Conservation (phyloP, 2,113 vertebrate species). For the Syrmaticus mikado region DNA sequence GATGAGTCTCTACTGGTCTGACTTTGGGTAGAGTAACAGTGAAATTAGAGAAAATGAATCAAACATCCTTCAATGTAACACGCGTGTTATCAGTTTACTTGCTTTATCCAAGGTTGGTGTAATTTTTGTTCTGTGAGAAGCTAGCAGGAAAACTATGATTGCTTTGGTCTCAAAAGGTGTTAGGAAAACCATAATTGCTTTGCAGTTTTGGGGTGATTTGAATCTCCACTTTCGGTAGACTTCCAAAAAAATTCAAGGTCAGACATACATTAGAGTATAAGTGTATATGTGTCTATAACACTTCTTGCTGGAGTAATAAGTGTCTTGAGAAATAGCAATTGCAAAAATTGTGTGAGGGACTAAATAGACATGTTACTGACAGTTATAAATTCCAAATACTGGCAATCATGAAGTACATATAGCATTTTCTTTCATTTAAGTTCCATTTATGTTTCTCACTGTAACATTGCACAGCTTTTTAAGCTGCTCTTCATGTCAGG, state of each 20-base stretch:
- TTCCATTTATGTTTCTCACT: not conserved
- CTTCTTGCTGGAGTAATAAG: constrained; percentile 6
- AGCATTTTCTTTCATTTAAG: constrained; percentile 21
- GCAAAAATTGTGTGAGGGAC: not conserved
- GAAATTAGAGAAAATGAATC: not conserved
- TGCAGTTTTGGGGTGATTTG: not conserved
- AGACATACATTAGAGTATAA: not conserved
- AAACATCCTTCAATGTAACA: not conserved
- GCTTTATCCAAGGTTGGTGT: not conserved
- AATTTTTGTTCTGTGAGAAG: not conserved
- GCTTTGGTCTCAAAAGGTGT: not conserved
- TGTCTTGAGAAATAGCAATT: not conserved
- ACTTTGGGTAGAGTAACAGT: not conserved
- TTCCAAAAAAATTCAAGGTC: not conserved
- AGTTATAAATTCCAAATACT: constrained; percentile 1
- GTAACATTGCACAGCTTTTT: not conserved
- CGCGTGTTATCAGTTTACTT: not conserved
- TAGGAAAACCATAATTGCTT: not conserved
- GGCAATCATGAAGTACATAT: not conserved
- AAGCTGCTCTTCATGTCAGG: not conserved
- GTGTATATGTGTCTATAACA: not conserved
- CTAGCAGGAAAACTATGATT: not conserved
- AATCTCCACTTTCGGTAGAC: not conserved
- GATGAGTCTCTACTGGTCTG: not conserved
- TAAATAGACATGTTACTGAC: not conserved